These are phyloP conservation scores for Pomatorhinus ruficollis DNA, from an alignment of 2,113 vertebrate species.

Conservation along the genomic window DNA sequence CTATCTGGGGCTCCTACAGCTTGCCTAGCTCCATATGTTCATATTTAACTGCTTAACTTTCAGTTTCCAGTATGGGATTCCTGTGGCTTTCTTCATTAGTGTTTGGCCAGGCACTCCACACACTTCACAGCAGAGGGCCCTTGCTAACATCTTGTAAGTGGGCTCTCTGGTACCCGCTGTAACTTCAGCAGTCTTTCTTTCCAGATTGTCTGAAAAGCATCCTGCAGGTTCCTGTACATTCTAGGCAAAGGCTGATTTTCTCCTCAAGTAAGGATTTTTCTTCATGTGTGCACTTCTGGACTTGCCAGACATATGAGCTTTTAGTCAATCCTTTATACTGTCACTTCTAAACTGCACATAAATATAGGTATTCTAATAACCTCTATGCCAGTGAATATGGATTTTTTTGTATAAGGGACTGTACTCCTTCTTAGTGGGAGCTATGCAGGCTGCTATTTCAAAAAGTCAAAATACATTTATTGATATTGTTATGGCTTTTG, in stretches of 20 bases:
- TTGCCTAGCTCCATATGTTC: conserved; percentile 18
- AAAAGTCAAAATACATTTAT: neutral
- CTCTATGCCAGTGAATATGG: neutral
- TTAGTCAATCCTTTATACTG: neutral
- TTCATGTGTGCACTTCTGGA: neutral
- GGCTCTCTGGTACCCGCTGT: neutral
- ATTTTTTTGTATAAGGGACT: neutral
- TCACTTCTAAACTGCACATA: neutral
- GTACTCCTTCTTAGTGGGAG: neutral
- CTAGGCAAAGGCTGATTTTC: neutral
- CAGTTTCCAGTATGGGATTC: conserved; percentile 13
- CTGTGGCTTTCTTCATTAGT: conserved; percentile 41
- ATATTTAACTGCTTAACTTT: conserved; percentile 35
- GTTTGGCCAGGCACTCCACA: neutral
- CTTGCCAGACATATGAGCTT: neutral
- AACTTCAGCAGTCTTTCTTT: neutral
- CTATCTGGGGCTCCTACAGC: neutral
- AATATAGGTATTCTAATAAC: neutral
- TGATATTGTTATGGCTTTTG: neutral
- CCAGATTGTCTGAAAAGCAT: conserved; percentile 16
- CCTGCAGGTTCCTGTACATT: neutral
- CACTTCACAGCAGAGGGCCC: conserved; percentile 32
- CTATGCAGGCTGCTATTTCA: neutral
- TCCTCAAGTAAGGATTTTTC: neutral
- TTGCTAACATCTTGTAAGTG: conserved; percentile 43